Percentiles rank a stretch among this genome's conserved stretches.
phyloP scores from a whole-genome alignment of 1,140 invertebrate species.

The Asbolus verrucosus region DNA sequence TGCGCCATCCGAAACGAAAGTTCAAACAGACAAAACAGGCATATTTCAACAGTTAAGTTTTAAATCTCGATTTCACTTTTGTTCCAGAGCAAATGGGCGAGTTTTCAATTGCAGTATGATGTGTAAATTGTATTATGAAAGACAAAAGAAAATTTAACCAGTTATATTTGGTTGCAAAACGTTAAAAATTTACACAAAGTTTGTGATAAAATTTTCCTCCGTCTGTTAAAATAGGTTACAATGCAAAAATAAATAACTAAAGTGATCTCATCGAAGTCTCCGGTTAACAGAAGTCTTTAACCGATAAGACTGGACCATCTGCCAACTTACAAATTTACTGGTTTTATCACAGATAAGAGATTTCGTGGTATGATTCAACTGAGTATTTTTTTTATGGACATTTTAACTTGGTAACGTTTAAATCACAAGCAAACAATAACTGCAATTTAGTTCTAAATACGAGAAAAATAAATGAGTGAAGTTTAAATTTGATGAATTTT shows the following conservation, averaged over 20 bases:
- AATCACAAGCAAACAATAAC: too few species aligned
- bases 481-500: too few species aligned
- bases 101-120: constrained; percentile 33
- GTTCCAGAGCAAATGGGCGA: constrained; percentile 41
- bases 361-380: not conserved
- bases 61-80: constrained; percentile 47
- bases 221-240: too few species aligned
- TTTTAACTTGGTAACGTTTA: too few species aligned
- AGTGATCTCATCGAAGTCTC: too few species aligned
- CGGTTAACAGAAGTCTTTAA: not conserved
- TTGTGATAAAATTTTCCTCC: too few species aligned
- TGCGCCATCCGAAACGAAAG: constrained; percentile 47
- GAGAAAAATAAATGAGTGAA: too few species aligned
- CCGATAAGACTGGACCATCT: not conserved
- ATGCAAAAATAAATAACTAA: too few species aligned
- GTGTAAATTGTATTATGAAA: constrained; percentile 37
- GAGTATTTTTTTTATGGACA: too few species aligned
- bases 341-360: not conserved
- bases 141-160: constrained; percentile 18
- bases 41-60: constrained; percentile 42
- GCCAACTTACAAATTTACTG: not conserved
- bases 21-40: constrained; percentile 47
- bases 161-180: too few species aligned
- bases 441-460: too few species aligned
- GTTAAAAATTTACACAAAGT: too few species aligned